Percentiles rank a stretch among this genome's conserved stretches.
Evolutionary conservation across 2,797 vertebrate species (phyloP).

Genomic region (Hippocampus kuda): DNA sequence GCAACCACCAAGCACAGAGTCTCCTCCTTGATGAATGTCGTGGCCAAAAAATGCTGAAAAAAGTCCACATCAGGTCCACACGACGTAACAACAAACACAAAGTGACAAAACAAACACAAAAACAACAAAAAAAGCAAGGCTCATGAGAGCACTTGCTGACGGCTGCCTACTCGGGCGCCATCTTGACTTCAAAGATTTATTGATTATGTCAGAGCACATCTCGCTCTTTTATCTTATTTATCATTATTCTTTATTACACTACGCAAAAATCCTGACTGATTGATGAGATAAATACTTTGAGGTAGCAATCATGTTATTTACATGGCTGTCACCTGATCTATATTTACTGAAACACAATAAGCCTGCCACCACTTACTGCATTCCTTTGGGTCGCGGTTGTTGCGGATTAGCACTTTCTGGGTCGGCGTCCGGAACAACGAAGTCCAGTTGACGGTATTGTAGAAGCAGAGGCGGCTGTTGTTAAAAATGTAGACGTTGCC

Average conservation of each 20-base stretch:
- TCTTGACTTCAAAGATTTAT: too few species aligned
- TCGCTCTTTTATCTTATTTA: background rate
- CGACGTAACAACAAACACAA: too few species aligned
- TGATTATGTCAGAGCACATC: background rate
- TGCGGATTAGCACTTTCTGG: conserved; percentile 82
- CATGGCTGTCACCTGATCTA: background rate
- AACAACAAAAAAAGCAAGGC: too few species aligned
- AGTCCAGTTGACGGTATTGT: conserved; percentile 96
- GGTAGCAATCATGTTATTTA: background rate
- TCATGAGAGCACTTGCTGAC: too few species aligned
- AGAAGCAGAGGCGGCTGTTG: conserved; percentile 92
- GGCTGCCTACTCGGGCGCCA: too few species aligned
- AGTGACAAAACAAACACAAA: too few species aligned
- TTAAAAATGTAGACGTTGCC: conserved; percentile 97
- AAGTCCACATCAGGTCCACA: too few species aligned
- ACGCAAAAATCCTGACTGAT: background rate
- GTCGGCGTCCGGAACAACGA: conserved; percentile 81
- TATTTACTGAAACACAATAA: background rate
- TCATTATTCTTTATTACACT: background rate
- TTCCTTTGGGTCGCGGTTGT: conserved; percentile 82
- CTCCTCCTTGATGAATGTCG: too few species aligned
- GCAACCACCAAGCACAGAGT: too few species aligned
- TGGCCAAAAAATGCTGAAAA: too few species aligned
- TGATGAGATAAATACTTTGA: background rate
- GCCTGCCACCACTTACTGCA: conserved; percentile 81